Conservation (phyloP, 92 coral and sea anemone genomes). For the Parazoanthus swiftii region DNA sequence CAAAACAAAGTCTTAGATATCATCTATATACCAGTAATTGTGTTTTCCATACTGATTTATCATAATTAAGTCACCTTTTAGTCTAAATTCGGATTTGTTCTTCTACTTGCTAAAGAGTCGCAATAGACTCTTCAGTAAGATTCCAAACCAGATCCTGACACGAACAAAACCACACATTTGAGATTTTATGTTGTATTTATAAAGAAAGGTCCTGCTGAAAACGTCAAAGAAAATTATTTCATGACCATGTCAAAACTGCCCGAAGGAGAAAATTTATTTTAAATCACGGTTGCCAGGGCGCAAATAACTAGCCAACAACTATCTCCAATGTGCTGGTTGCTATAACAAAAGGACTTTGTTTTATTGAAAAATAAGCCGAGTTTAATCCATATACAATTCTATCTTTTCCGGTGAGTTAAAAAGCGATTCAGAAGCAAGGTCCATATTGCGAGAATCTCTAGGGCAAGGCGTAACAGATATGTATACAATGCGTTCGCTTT, state of each 20-base stretch:
- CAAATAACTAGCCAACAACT: not conserved
- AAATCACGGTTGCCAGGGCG: not conserved
- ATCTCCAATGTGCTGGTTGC: not conserved
- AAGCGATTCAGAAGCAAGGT: too few relatives aligned
- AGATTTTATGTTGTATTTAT: not conserved
- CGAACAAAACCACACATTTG: not conserved
- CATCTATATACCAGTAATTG: not conserved
- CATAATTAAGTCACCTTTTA: too few relatives aligned
- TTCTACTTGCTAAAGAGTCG: not conserved
- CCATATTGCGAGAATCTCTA: too few relatives aligned
- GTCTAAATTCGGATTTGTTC: not conserved
- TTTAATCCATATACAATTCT: too few relatives aligned
- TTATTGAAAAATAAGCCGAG: not conserved
- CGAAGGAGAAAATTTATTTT: not conserved
- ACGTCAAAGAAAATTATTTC: not conserved
- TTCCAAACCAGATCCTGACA: not conserved
- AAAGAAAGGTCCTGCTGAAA: not conserved
- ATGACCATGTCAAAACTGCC: not conserved
- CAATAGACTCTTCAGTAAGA: too few relatives aligned
- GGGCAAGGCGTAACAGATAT: too few relatives aligned
- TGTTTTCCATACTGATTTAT: not conserved
- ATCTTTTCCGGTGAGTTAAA: too few relatives aligned
- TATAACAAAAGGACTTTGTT: not conserved
- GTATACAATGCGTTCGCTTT: too few relatives aligned
- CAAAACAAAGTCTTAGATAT: not conserved